Evolutionary conservation across 2,797 vertebrate species (phyloP), one percentile per base, ranked within the genome.

Genomic region (Moxostoma hubbsi): DNA sequence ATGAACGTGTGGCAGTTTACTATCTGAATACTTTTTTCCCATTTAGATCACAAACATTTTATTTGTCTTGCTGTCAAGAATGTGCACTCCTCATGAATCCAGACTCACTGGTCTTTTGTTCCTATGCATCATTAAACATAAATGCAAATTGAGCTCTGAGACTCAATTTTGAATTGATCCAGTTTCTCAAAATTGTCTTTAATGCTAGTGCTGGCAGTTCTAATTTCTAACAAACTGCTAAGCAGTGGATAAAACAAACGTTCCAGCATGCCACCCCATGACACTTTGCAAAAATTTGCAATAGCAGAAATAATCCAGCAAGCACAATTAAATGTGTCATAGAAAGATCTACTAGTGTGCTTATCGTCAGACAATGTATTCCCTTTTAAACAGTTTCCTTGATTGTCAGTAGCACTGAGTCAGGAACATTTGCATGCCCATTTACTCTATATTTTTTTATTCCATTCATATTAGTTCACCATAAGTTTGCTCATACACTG

Each of bases 151-250:
- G 73, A 84, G 51, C 77, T 53, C 73, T 15, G 63, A 67, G 72
- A 78, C 62, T 75, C 66, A 75, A 79, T 83, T 85, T 73, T 55
- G 6, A 67, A 79, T 68, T 79, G 79, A 83, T 83, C 63, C 46
- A 73, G 62, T 59, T 77, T 59, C 55, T 74, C 64, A 67, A 80
- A 84, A 85, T 46, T 78, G 81, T 79, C 82, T 84, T 85, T 87
- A 88, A 87, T 88, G 73, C 86, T 81, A 77, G 72, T 83, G 80
- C 70, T 49, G 80, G 81, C 78, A 75, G 83, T 82, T 79, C 81
- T 88, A 90, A 90, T 91, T 90, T 89, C 81, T 71, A 82, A 86
- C 65, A 61, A 7, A 47, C 59, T 80, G 81, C 88, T 86, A 88
- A 86, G 85, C 77, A 84, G 79, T 85, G 83, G 77, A 87, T 87